Conservation (phyloP, 2,797 vertebrate genomes). For the Microctenopoma steveboyesi region DNA sequence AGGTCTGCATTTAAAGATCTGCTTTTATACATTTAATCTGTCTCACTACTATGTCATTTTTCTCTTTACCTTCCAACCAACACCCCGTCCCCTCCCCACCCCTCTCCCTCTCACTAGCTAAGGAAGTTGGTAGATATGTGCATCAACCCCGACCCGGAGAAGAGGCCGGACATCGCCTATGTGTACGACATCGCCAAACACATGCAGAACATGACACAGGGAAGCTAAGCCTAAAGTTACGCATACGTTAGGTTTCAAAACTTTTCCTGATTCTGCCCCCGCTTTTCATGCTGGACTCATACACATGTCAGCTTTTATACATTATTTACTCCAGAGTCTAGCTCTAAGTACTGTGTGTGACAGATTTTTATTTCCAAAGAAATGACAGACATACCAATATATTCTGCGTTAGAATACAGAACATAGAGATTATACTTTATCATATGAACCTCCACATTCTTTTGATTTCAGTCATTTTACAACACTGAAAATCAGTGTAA, state of each 20-base stretch:
- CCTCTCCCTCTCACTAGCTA: constrained; percentile 81
- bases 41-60: constrained; percentile 17
- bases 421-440: constrained; percentile 21
- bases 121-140: constrained; percentile 97
- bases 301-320: constrained; percentile 57
- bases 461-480: constrained; percentile 23
- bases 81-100: neutral
- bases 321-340: constrained; percentile 49
- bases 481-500: constrained; percentile 14
- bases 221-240: constrained; percentile 81
- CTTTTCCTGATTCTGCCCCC: constrained; percentile 40
- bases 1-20: constrained; percentile 8
- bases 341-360: constrained; percentile 44
- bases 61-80: constrained; percentile 23
- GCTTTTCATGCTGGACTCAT: constrained; percentile 66
- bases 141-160: constrained; percentile 98
- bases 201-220: constrained; percentile 88
- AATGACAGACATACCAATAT: constrained; percentile 24
- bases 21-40: neutral
- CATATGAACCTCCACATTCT: constrained; percentile 21
- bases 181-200: constrained; percentile 94
- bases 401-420: constrained; percentile 33
- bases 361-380: constrained; percentile 38
- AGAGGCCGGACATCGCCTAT: constrained; percentile 95
- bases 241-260: constrained; percentile 53